Base-by-base conservation (phyloP, 2,888 invertebrate species). In the Hoplodrina ambigua region DNA sequence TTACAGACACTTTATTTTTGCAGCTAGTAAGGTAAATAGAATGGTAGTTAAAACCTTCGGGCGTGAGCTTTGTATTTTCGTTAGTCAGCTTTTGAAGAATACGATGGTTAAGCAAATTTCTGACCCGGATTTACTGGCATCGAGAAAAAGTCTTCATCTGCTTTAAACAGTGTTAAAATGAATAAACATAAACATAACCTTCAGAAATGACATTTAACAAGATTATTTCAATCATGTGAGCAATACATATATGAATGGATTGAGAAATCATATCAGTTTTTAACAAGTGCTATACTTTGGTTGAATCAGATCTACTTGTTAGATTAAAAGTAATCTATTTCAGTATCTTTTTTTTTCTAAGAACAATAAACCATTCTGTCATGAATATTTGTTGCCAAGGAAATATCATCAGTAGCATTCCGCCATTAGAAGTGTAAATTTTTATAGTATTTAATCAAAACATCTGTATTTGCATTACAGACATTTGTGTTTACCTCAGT, bases 181-280 rank as follows among this genome's bases (percentile, higher is more conserved):
- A 33, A 57, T 15, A 49, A 71, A 53, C 11, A 58, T 49, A 25
- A 44, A 59, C 17, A 49, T 8, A 25, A 50, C 54, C 58, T 59
- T 59, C 50, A 63, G 19, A 11, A 37, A 25, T 73, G 59, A 75
- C 30, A 59, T 46, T 2, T 59, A 8, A 52, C 17, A 41, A 62
- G 54, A 62, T 59, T 52, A 4, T 52, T 62, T 53, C 53, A 75
- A 75, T 75, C 67, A 74, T 59, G 46, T 55, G n/a, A 78, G 37
- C 15, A n/a, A 19, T 4, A 33, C n/a, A n/a, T n/a, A n/a, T 54
- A 44, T 17, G 13, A 69, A 50, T 41, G 15, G 37, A 33, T 52
- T 50, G 46, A 19, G 7, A 41, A 73, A 74, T 54, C 60, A 55
- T 80, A 80, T 67, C 75, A 55, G 44, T 53, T 11, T 11, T 11